These are phyloP conservation scores for Dryobotodes eremita DNA, from an alignment of 2,888 invertebrate species.

Conservation along the genomic window DNA sequence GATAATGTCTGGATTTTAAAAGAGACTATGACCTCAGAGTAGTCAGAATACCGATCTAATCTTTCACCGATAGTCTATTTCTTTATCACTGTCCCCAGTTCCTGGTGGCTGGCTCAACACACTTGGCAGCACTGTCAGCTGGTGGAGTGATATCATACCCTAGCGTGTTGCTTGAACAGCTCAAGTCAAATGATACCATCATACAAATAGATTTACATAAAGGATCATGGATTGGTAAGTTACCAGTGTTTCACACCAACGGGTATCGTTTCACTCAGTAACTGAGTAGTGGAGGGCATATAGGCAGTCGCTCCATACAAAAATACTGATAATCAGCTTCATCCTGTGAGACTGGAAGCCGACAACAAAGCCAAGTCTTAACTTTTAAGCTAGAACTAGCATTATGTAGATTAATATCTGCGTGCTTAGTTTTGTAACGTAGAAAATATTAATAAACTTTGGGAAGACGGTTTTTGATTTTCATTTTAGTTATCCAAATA, in stretches of 20 bases:
- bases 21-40: no score
- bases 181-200: constrained; percentile 41
- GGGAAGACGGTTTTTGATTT: neutral
- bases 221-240: constrained; percentile 53
- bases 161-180: constrained; percentile 39
- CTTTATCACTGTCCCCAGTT: constrained; percentile 22
- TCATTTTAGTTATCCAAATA: neutral
- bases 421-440: no score
- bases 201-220: constrained; percentile 47
- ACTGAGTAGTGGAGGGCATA: neutral
- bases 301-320: neutral
- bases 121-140: constrained; percentile 44
- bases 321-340: neutral
- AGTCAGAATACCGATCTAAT: neutral
- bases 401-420: no score
- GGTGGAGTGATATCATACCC: constrained; percentile 43
- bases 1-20: neutral
- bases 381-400: no score
- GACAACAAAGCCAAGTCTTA: no score
- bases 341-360: neutral
- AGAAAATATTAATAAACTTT: neutral
- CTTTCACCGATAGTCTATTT: neutral
- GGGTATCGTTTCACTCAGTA: neutral
- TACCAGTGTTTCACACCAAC: neutral
- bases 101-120: constrained; percentile 53